Conservation (phyloP, 2,797 vertebrate genomes). For the Helostoma temminkii region DNA sequence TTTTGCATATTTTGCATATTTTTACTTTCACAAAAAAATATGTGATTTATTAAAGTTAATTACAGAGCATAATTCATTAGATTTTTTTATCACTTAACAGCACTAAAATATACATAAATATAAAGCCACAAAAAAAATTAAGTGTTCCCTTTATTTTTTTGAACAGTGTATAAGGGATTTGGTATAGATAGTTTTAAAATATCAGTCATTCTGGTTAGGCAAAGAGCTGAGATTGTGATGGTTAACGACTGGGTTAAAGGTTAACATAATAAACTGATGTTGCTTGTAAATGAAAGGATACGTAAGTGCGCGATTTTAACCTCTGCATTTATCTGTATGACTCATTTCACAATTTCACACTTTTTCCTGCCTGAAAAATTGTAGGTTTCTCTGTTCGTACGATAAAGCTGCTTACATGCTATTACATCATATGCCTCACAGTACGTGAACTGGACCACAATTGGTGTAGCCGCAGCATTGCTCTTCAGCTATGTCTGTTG, state of each 20-base stretch:
- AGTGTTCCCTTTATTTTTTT: no score
- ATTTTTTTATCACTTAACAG: no score
- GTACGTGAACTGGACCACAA: constrained; percentile 15
- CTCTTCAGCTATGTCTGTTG: constrained; percentile 20
- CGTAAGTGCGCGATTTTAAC: not conserved
- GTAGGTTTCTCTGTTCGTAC: constrained; percentile 26
- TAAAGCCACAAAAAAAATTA: no score
- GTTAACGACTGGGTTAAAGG: not conserved
- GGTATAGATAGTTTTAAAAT: not conserved
- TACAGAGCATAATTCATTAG: no score
- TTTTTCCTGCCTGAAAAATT: constrained; percentile 24
- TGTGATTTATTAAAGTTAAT: no score
- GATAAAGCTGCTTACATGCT: constrained; percentile 37
- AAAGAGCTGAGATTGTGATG: not conserved
- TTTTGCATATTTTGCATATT: no score
- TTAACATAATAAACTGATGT: not conserved
- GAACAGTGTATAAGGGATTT: no score
- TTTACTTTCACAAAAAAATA: no score
- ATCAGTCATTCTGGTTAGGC: not conserved
- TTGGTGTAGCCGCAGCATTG: constrained; percentile 8
- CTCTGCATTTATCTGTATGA: constrained; percentile 33
- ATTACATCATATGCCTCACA: constrained; percentile 53
- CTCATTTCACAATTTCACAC: constrained; percentile 34
- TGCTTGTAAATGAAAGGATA: not conserved
- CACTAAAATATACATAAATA: no score